Conservation (phyloP, 2,888 invertebrate species). For the Eristalis pertinax region DNA sequence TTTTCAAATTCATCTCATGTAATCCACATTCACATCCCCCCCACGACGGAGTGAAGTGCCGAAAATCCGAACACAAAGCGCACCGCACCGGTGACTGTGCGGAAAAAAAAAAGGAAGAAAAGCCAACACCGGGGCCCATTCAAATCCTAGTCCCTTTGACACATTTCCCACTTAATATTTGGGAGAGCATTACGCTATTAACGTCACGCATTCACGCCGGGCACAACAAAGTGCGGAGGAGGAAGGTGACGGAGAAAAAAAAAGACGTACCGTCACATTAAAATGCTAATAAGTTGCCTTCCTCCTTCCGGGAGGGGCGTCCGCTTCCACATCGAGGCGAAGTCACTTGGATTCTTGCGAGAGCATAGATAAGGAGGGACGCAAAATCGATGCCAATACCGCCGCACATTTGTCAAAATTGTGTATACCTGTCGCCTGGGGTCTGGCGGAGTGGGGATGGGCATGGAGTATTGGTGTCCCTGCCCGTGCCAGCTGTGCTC, state of each 20-base stretch:
- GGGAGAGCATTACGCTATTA: slow-evolving; percentile 42
- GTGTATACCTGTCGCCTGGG: slow-evolving; percentile 19
- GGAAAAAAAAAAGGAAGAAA: not conserved
- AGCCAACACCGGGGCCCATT: slow-evolving; percentile 16
- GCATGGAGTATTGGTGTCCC: not conserved
- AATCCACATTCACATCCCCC: slow-evolving; percentile 33
- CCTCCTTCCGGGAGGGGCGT: not conserved
- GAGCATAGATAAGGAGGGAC: slow-evolving; percentile 6
- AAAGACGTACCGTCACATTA: slow-evolving; percentile 51
- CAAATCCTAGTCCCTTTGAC: slow-evolving; percentile 20
- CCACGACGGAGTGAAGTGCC: not conserved
- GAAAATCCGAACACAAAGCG: slow-evolving; percentile 7
- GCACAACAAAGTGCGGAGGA: not conserved
- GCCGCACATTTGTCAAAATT: slow-evolving; percentile 50
- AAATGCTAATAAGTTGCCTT: slow-evolving; percentile 64
- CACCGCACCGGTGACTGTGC: slow-evolving; percentile 12
- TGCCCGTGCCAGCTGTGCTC: not conserved
- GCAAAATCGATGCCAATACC: slow-evolving; percentile 38
- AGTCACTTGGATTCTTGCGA: slow-evolving; percentile 24
- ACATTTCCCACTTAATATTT: slow-evolving; percentile 39
- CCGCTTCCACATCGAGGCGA: not conserved
- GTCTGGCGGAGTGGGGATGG: too few relatives aligned
- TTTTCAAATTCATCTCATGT: slow-evolving; percentile 54
- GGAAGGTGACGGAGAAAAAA: not conserved
- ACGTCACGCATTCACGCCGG: slow-evolving; percentile 30